Evolutionary conservation across 2,888 invertebrate genomes (phyloP).

Genomic region (Escarpia spicata): DNA sequence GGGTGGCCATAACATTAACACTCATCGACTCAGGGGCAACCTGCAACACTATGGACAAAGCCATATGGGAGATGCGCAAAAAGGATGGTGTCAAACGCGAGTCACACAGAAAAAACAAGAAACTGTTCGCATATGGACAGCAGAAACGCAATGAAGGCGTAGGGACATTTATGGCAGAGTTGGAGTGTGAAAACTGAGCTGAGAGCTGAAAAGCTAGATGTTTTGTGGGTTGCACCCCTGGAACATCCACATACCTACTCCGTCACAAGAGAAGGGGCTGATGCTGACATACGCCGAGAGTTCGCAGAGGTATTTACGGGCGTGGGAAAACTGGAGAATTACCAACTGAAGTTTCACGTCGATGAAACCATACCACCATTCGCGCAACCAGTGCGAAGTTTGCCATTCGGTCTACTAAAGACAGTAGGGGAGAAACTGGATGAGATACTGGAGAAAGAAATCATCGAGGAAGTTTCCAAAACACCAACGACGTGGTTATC

Average conservation of each 20-base stretch:
- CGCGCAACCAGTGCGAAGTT: not conserved
- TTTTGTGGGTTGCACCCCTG: not conserved
- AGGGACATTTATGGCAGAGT: too few species aligned
- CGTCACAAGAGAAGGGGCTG: not conserved
- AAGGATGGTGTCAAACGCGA: too few species aligned
- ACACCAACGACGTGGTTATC: constrained; percentile 35
- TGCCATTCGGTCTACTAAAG: constrained; percentile 25
- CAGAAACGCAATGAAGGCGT: too few species aligned
- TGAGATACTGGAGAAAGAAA: constrained; percentile 35
- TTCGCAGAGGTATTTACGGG: not conserved
- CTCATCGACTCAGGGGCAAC: too few species aligned
- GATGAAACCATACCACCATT: not conserved
- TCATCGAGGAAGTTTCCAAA: constrained; percentile 36
- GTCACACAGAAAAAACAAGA: too few species aligned
- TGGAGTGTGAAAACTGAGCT: too few species aligned
- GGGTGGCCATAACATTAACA: too few species aligned
- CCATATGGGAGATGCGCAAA: too few species aligned
- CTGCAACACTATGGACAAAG: too few species aligned
- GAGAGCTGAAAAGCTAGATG: too few species aligned
- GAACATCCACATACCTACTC: not conserved
- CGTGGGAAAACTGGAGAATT: not conserved
- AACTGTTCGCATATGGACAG: too few species aligned
- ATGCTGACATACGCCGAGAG: not conserved
- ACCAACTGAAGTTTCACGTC: not conserved
- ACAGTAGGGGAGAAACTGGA: constrained; percentile 31